Evolutionary conservation across 2,888 invertebrate species (phyloP), one percentile per base, ranked within the genome.

Genomic region (Mesochorus sp.): DNA sequence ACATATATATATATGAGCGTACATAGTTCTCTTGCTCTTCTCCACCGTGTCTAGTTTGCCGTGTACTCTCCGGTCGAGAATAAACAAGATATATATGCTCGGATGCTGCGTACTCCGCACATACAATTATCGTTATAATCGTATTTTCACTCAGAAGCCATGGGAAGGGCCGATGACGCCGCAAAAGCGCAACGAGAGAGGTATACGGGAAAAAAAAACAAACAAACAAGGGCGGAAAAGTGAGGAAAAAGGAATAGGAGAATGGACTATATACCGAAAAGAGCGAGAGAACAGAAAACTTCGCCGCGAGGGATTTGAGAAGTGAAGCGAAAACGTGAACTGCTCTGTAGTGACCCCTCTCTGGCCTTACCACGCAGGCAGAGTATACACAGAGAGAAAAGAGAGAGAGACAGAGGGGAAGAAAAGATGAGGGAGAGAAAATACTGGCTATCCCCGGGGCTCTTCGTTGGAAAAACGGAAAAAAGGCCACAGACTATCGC

Each of bases 41-140:
- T 62, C 51, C 62, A 12, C 44, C 67, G 47, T 61, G 21, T 70
- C 66, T 8, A 26, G 17, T 12, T 49, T 39, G 57, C 66, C 51
- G 44, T 72, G 80, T 80, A 80, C 81, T 80, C 82, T 82, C 76
- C 64, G 78, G 82, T 74, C 76, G 83, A 81, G 84, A 87, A 88
- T 90, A 89, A 89, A 88, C 85, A 86, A 88, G 86, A 88, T 88
- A 81, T 88, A 87, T 76, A 80, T 55, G 61, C 57, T 24, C 53
- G 61, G 78, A 79, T 73, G 79, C 80, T 83, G 86, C 86, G n/a
- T n/a, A 87, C 87, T 89, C 86, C 83, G 87, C 87, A 87, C 85
- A 86, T 87, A 87, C 88, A 89, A 90, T 90, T 90, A 90, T 88
- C 88, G 87, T 88, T 89, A 88, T 87, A 89, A 89, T 88, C 88